Conservation (phyloP, 1,140 invertebrate species). For the Augochlora pura region DNA sequence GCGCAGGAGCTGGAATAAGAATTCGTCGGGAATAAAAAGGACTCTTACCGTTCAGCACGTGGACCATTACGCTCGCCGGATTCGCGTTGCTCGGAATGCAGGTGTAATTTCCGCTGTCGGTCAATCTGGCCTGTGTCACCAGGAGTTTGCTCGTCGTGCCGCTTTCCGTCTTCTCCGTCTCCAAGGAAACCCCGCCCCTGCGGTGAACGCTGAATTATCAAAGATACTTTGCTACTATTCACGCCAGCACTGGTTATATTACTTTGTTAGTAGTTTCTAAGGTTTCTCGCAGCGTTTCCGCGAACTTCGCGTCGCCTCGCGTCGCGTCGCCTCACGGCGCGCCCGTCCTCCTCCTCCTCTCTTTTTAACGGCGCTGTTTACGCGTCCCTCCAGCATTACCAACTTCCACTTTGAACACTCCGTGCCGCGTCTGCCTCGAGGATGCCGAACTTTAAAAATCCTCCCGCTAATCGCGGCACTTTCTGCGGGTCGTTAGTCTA, state of each 20-base stretch:
- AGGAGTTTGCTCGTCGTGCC: conserved; percentile 94
- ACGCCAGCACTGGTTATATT: conserved; percentile 27
- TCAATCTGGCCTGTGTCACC: conserved; percentile 90
- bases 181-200: conserved; percentile 90
- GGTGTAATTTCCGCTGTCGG: conserved; percentile 94
- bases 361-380: not conserved
- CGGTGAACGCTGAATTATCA: conserved; percentile 79
- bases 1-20: not conserved
- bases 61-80: conserved; percentile 91
- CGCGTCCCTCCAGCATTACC: not conserved
- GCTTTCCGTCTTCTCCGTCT: conserved; percentile 93
- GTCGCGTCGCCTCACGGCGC: not conserved
- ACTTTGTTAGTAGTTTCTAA: conserved; percentile 43
- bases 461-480: too few relatives aligned
- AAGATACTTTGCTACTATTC: conserved; percentile 70
- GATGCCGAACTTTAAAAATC: too few relatives aligned
- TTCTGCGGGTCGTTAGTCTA: too few relatives aligned
- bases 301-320: not conserved
- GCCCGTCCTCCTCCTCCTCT: not conserved
- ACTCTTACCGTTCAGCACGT: conserved; percentile 92
- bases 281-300: conserved; percentile 4
- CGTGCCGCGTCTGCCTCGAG: too few relatives aligned
- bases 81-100: conserved; percentile 93
- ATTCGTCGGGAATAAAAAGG: conserved; percentile 44
- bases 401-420: not conserved